Evolutionary conservation across 2,888 invertebrate genomes (phyloP).

Genomic region (Willowsia nigromaculata): DNA sequence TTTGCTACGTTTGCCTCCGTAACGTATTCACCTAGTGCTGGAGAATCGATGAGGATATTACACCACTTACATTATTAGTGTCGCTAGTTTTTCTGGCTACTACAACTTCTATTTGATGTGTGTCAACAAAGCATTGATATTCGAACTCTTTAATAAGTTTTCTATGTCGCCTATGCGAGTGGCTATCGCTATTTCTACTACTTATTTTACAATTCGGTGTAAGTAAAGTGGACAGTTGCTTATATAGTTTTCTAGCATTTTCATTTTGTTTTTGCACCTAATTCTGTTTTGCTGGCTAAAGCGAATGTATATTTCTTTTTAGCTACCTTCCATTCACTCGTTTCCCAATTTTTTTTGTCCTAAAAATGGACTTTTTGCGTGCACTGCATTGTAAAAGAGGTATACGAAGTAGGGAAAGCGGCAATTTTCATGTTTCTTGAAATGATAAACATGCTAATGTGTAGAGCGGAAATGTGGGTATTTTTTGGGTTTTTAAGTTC

Average conservation of each 20-base stretch:
- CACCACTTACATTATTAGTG: too few species aligned
- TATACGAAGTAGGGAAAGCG: not conserved
- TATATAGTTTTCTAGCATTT: not conserved
- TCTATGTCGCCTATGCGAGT: too few species aligned
- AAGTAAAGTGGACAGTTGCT: not conserved
- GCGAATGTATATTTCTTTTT: not conserved
- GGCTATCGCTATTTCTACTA: too few species aligned
- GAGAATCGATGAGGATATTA: too few species aligned
- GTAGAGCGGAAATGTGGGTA: conserved; percentile 60
- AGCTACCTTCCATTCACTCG: not conserved
- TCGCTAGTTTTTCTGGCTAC: not conserved
- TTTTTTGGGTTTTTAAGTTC: conserved; percentile 48
- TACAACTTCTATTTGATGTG: not conserved
- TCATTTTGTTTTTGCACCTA: too few species aligned
- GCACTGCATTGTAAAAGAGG: conserved; percentile 14
- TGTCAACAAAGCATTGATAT: not conserved
- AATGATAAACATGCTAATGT: conserved; percentile 67
- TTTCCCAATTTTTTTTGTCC: conserved; percentile 8
- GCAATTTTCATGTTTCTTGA: conserved; percentile 55
- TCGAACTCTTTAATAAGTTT: too few species aligned
- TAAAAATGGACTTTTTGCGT: conserved; percentile 66
- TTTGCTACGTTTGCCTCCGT: too few species aligned
- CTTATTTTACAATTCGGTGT: too few species aligned
- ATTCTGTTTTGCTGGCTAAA: too few species aligned
- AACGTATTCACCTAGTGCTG: too few species aligned